Evolutionary conservation across 1,140 invertebrate genomes (phyloP), one percentile per base, ranked within the genome.

Genomic region (Delia radicum): DNA sequence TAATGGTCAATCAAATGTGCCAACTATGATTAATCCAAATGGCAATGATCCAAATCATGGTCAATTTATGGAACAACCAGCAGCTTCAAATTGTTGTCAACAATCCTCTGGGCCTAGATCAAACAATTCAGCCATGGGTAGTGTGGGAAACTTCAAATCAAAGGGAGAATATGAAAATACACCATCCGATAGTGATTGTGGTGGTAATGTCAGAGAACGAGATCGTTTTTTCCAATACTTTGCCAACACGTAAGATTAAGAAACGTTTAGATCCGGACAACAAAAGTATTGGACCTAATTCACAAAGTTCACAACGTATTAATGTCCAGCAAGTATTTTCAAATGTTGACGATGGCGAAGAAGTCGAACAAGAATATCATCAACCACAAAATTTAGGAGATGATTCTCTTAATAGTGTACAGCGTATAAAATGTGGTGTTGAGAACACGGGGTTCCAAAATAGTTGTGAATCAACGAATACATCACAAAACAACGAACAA

Each of bases 171-270:
- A 76, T 37, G 75, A 76, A 62, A 76, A 76, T 37, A 87, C 88
- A 0, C 80, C 84, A 73, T 85, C 88, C 74, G 81, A 85, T 72
- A 84, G 79, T 65, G 77, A 88, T 79, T 79, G 85, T 13, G 85
- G 82, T 77, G 77, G 79, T 0, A 76, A 73, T 27, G 27, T 76
- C 85, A 83, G 86, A 0, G 88, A 88, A 85, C 84, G 86, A 0
- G 88, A 88, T 76, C 82, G 87, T 65, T 85, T 87, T n/a, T 75
- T 87, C 87, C 4, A 87, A 82, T 77, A 90, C 89, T 3, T 80
- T 89, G 72, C 89, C 88, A 26, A 87, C 86, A 3, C 79, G 87
- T 21, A 90, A 89, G 82, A 85, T 87, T 8, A 90, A 89, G 79
- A 89, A 89, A 76, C 83, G 87, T 21, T 86, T 86, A 55, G 89